Base-by-base conservation (phyloP, 2,888 invertebrate species). In the Pyrgus malvae region DNA sequence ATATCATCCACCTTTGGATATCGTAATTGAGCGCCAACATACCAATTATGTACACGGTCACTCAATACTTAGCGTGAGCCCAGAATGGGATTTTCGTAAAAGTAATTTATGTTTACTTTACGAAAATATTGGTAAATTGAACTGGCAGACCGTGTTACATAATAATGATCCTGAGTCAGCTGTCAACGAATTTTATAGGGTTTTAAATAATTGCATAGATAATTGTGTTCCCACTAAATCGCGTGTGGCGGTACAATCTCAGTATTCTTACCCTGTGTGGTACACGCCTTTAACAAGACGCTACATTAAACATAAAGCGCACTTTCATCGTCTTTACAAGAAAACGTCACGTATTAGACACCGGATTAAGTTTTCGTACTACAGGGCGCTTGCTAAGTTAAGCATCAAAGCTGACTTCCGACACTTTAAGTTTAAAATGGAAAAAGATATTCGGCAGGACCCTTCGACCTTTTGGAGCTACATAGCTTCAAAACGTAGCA, bases 251-350 rank as follows among this genome's bases (percentile, higher is more conserved):
- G 19, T 21, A 12, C 45, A 0, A 19, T 11, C 44, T 29, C 29
- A 19, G 19, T 44, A 44, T 3, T 6, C 0, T 12, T 40, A 40
- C 40, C 44, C 45, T 31, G 31, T 12, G 33, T 45, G 45, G 45
- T 45, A 45, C 21, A 12, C 21, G 31, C 31, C 12, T 2, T 19
- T 12, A 12, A 45, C 45, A 33, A 33, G 21, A 45, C 45, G 45
- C 45, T 11, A 45, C 21, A 45, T 44, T 11, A 29, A 11, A 44
- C 8, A 29, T 1, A 44, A 44, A 11, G 3, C 11, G 0, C n/a
- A n/a, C 2, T 45, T 14, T 33, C 45, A 45, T 33, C 7, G 31
- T 1, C 21, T 45, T 5, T 31, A 11, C 2, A 33, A 45, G 17
- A 45, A 45, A 21, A 45, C 33, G 11, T 12, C 4, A 11, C 21